Evolutionary conservation across 2,888 invertebrate genomes (phyloP).

Genomic region (Trachelus tabidus): DNA sequence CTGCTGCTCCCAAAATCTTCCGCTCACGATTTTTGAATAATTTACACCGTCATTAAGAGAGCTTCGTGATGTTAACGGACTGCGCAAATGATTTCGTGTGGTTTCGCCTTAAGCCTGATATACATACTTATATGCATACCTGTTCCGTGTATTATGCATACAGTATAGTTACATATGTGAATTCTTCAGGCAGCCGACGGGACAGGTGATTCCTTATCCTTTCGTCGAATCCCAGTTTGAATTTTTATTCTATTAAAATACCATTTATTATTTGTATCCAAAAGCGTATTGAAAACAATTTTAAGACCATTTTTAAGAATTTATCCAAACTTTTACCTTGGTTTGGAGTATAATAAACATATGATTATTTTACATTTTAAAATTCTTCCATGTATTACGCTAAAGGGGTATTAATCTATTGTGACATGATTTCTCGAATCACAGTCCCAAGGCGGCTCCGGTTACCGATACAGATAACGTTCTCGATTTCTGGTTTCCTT

Average conservation of each 20-base stretch:
- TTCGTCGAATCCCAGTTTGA: not conserved
- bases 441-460: no score
- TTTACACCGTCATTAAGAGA: slow-evolving; percentile 35
- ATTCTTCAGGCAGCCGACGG: not conserved
- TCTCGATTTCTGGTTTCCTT: no score
- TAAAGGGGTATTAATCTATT: not conserved
- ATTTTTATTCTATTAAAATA: not conserved
- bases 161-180: not conserved
- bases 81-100: slow-evolving; percentile 25
- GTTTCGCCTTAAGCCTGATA: slow-evolving; percentile 20
- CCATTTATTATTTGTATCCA: not conserved
- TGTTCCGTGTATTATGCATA: not conserved
- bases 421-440: no score
- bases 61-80: slow-evolving; percentile 37
- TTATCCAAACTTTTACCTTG: not conserved
- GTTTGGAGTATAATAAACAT: not conserved
- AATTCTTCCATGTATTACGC: not conserved
- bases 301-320: not conserved
- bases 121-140: not conserved
- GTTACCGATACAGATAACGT: no score
- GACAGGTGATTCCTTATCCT: not conserved
- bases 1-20: slow-evolving; percentile 10
- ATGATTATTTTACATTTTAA: not conserved
- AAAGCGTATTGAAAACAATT: not conserved
- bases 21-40: slow-evolving; percentile 46